A percentile compares a stretch with the other conserved stretches of the same genome.
Conservation (phyloP, 2,113 vertebrate species). For the Megaleporinus macrocephalus region DNA sequence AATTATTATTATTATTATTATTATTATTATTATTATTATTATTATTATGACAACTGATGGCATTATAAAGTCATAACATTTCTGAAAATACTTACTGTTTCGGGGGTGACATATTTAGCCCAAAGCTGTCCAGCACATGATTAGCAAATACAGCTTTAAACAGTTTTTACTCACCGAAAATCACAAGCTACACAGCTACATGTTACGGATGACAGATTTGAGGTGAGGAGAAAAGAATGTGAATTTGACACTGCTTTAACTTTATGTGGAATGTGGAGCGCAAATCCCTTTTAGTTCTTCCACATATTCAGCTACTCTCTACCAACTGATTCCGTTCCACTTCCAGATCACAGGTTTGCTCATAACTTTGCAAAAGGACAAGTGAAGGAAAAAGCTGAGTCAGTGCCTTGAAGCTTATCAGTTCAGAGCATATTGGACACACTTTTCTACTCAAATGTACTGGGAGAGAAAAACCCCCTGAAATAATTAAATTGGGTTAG, state of each 20-base stretch:
- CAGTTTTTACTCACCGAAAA: too few species aligned
- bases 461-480: neutral
- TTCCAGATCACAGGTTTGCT: neutral
- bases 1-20: too few species aligned
- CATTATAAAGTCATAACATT: too few species aligned
- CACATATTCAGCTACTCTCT: neutral
- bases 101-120: too few species aligned
- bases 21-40: too few species aligned
- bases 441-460: neutral
- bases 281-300: neutral
- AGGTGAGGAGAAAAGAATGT: neutral
- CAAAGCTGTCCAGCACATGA: too few species aligned
- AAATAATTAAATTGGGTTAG: conserved; percentile 29
- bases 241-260: neutral
- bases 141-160: too few species aligned
- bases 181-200: neutral
- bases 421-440: neutral
- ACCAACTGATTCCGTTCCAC: neutral
- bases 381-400: neutral
- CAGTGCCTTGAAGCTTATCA: conserved; percentile 11
- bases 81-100: too few species aligned
- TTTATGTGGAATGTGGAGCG: neutral
- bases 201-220: neutral
- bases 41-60: too few species aligned
- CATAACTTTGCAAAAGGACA: neutral